Conservation (phyloP, 2,888 invertebrate genomes). For the Ormyrus pomaceus region DNA sequence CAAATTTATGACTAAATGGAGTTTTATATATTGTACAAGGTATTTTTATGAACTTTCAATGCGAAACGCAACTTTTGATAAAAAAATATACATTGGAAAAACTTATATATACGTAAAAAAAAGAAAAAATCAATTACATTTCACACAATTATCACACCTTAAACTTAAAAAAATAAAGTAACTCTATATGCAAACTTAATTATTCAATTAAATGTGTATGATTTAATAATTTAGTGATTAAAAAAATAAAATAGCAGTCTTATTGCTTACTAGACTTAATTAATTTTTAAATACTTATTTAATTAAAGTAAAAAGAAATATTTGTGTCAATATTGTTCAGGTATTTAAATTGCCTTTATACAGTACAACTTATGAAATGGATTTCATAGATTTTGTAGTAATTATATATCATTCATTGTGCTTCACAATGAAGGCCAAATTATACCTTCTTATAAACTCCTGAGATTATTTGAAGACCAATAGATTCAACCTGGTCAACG, state of each 20-base stretch:
- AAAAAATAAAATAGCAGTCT: constrained; percentile 58
- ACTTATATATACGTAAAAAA: constrained; percentile 24
- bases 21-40: constrained; percentile 35
- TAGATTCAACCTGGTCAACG: constrained; percentile 44
- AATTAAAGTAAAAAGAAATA: constrained; percentile 46
- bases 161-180: constrained; percentile 45
- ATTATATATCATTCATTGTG: constrained; percentile 42
- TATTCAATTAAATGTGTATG: constrained; percentile 46
- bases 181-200: constrained; percentile 40
- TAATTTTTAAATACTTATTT: constrained; percentile 51
- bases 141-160: constrained; percentile 40
- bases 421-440: constrained; percentile 50
- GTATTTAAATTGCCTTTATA: constrained; percentile 42
- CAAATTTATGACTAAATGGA: constrained; percentile 44
- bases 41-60: constrained; percentile 43
- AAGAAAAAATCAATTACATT: constrained; percentile 21
- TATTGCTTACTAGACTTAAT: constrained; percentile 53
- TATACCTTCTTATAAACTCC: constrained; percentile 44
- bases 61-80: constrained; percentile 48
- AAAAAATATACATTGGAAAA: constrained; percentile 39
- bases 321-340: constrained; percentile 38
- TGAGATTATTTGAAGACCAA: constrained; percentile 49
- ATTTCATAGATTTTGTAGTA: constrained; percentile 28
- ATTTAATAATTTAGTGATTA: constrained; percentile 55
- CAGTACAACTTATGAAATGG: constrained; percentile 37